A percentile compares a stretch with the other conserved stretches of the same genome.
phyloP scores from a whole-genome alignment of 2,888 invertebrate species.

The Brachyptera putata region DNA sequence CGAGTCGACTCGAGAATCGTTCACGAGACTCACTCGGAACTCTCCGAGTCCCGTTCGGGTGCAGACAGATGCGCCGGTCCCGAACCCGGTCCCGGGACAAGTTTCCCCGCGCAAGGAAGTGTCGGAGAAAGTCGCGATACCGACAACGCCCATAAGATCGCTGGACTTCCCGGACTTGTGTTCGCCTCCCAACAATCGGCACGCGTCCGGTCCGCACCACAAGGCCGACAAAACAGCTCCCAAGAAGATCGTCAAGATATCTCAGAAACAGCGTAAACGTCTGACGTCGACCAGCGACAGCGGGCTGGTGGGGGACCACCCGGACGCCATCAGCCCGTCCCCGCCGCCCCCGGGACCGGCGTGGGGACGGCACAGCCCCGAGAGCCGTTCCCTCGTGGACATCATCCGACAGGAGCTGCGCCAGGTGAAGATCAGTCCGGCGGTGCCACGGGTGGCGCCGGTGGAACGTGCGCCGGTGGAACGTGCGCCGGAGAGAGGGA shows the following conservation, averaged over 20 bases:
- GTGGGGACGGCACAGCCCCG: slow-evolving; percentile 18
- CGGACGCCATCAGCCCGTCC: not conserved
- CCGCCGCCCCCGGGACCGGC: slow-evolving; percentile 14
- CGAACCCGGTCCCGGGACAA: not conserved
- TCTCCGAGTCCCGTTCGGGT: not conserved
- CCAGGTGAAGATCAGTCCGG: slow-evolving; percentile 1
- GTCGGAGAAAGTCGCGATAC: not conserved
- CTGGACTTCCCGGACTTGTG: slow-evolving; percentile 3
- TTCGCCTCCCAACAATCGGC: not conserved
- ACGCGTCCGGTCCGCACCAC: not conserved
- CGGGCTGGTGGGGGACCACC: slow-evolving; percentile 5
- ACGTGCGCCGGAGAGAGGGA: not conserved
- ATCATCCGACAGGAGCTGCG: slow-evolving; percentile 38
- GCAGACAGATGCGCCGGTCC: not conserved
- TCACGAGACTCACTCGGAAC: slow-evolving; percentile 39
- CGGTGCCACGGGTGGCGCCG: not conserved
- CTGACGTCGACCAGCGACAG: slow-evolving; percentile 46
- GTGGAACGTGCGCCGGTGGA: not conserved
- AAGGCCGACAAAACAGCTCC: not conserved
- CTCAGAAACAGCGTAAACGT: slow-evolving; percentile 61
- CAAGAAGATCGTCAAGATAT: slow-evolving; percentile 49
- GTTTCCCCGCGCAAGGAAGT: not conserved
- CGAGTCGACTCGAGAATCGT: slow-evolving; percentile 45
- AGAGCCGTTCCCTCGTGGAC: slow-evolving; percentile 30
- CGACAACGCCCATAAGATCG: not conserved